phyloP scores from a whole-genome alignment of 2,888 invertebrate genomes.

The Drosophila atripex region DNA sequence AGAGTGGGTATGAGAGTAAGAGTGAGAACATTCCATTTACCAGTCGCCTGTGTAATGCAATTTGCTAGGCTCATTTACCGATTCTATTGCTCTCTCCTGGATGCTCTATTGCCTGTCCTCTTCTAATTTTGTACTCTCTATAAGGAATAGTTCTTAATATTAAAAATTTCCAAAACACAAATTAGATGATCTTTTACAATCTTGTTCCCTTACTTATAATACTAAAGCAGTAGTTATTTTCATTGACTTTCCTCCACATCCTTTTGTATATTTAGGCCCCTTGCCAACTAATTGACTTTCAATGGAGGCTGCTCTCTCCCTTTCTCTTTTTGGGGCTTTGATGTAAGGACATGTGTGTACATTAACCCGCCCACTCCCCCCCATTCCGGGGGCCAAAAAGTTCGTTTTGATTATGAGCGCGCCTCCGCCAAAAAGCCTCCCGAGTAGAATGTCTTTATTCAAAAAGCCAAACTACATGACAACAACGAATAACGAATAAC shows the following conservation, averaged over 20 bases:
- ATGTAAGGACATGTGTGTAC: conserved; percentile 5
- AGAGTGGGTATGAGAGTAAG: background rate
- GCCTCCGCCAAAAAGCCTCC: conserved; percentile 19
- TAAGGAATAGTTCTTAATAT: too few relatives aligned
- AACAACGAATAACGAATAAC: conserved; percentile 25
- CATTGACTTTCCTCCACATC: background rate
- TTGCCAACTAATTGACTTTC: conserved; percentile 35
- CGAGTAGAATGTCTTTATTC: conserved; percentile 54
- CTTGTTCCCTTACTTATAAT: too few relatives aligned
- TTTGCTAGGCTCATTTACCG: conserved; percentile 19
- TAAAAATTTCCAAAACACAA: too few relatives aligned
- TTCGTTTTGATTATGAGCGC: conserved; percentile 20
- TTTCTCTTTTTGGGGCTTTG: conserved; percentile 23
- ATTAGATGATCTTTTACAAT: too few relatives aligned
- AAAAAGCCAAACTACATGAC: conserved; percentile 49
- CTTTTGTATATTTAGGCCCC: conserved; percentile 3
- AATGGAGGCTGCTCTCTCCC: conserved; percentile 15
- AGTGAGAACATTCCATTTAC: conserved; percentile 16
- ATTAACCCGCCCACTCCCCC: background rate
- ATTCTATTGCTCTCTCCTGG: background rate
- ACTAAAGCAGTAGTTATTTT: background rate
- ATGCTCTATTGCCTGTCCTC: background rate
- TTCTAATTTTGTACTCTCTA: too few relatives aligned
- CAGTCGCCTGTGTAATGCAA: conserved; percentile 27
- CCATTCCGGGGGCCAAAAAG: background rate